Evolutionary conservation across 2,113 vertebrate species (phyloP), one percentile per base, ranked within the genome.

Genomic region (Vulpes vulpes): DNA sequence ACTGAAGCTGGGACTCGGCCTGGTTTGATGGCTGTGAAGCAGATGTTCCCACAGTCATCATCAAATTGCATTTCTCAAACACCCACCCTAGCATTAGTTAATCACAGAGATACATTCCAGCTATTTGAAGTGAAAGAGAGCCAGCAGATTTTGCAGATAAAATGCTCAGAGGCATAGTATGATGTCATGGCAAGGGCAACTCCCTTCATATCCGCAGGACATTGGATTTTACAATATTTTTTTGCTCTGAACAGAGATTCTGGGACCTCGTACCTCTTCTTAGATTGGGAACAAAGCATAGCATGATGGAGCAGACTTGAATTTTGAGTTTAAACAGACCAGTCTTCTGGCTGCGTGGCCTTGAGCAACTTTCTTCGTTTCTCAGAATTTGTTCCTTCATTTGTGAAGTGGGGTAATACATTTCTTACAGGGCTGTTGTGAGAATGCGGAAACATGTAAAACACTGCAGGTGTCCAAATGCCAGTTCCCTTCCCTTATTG

Each of bases 331-430:
- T 32, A 82, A 65, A 65, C 4, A 51, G 16, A 49, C 14, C 0
- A 15, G 43, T 64, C 73, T 86, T 62, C 49, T 96, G 32, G 25
- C n/a, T 79, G 1, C 59, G 3, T 80, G 49, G 83, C 86, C 80
- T 73, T 65, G 51, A 92, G 23, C 53, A 91, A 93, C 57, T 38
- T 74, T 76, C 73, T 74, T 97, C 43, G 23, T 85, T 95, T 97
- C 87, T 96, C 74, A 92, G 86, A 87, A 83, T 64, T 79, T 83
- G 32, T 97, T 84, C 55, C 83, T 94, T 94, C 59, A 90, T 90
- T 73, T 92, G 90, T 73, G 38, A 92, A 84, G 62, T 81, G 83
- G 15, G 74, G 79, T 69, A 90, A 90, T 65, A 22, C 11, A 17
- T 59, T 62, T 89, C 32, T 84, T 60, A 81, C 87, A 84, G 55